Evolutionary conservation across 2,113 vertebrate species (phyloP).

Genomic region (Sylvia atricapilla): DNA sequence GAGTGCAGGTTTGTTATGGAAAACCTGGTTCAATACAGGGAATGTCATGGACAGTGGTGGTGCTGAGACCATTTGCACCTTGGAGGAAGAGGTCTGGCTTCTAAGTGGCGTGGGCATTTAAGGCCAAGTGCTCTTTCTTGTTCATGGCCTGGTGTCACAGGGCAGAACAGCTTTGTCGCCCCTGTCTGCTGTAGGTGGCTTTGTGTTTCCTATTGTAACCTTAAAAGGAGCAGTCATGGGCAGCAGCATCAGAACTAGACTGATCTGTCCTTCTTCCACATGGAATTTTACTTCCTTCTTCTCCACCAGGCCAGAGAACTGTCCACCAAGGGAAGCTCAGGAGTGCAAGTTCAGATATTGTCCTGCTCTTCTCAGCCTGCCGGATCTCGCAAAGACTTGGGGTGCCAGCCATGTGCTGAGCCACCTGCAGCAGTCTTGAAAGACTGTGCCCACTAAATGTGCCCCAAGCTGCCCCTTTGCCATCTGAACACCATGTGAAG

Average conservation of each 20-base stretch:
- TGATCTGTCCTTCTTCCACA: background rate
- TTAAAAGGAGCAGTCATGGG: background rate
- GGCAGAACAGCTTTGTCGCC: background rate
- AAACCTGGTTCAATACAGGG: background rate
- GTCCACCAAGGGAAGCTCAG: background rate
- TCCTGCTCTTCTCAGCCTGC: background rate
- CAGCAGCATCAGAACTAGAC: background rate
- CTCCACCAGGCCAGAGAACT: background rate
- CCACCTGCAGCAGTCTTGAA: background rate
- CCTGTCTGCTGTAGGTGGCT: background rate
- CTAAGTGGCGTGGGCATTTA: background rate
- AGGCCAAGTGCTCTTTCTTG: background rate
- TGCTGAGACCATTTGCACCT: background rate
- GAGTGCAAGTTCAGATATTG: background rate
- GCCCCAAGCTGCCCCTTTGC: background rate
- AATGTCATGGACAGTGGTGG: background rate
- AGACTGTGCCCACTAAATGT: background rate
- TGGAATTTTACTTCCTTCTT: background rate
- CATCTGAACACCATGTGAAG: accelerated
- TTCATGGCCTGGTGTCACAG: background rate
- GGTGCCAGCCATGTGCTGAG: background rate
- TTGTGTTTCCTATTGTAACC: background rate
- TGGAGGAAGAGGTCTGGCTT: background rate
- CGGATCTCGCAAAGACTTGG: background rate
- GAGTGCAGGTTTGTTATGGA: background rate